Evolutionary conservation across 2,888 invertebrate species (phyloP).

Genomic region (Diarsia brunnea): DNA sequence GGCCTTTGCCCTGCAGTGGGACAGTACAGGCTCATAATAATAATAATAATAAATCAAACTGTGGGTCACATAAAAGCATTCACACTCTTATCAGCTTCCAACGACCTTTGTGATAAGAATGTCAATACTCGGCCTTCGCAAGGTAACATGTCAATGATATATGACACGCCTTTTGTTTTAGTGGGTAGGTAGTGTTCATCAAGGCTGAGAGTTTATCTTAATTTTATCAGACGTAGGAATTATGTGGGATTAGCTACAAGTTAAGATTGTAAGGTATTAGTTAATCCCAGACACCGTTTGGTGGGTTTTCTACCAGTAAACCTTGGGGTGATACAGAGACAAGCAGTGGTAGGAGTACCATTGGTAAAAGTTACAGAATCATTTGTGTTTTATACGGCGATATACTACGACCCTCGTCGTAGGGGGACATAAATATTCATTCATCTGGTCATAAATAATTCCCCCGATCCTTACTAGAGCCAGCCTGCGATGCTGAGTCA

Average conservation of each 20-base stretch:
- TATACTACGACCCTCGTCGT: not conserved
- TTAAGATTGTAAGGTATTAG: not conserved
- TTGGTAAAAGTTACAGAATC: no score
- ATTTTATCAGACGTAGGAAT: not conserved
- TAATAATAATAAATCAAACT: no score
- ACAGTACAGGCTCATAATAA: no score
- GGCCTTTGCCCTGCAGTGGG: no score
- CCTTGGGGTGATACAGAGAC: not conserved
- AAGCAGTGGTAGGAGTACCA: not conserved
- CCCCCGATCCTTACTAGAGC: no score
- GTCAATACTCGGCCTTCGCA: constrained; percentile 43
- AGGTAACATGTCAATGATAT: constrained; percentile 12
- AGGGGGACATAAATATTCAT: not conserved
- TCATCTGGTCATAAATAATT: not conserved
- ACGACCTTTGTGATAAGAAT: constrained; percentile 43
- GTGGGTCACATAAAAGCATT: not conserved
- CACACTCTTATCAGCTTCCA: constrained; percentile 16
- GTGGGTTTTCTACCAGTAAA: not conserved
- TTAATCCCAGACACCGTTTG: no score
- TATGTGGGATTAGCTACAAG: constrained; percentile 1
- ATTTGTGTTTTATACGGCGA: no score
- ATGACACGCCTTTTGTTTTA: not conserved
- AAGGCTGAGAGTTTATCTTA: not conserved
- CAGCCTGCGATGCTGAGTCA: no score
- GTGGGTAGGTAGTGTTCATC: not conserved